Evolutionary conservation across 64 coral and sea anemone genomes (phyloP), one percentile per base, ranked within the genome.

Genomic region (Anthopleura sola): DNA sequence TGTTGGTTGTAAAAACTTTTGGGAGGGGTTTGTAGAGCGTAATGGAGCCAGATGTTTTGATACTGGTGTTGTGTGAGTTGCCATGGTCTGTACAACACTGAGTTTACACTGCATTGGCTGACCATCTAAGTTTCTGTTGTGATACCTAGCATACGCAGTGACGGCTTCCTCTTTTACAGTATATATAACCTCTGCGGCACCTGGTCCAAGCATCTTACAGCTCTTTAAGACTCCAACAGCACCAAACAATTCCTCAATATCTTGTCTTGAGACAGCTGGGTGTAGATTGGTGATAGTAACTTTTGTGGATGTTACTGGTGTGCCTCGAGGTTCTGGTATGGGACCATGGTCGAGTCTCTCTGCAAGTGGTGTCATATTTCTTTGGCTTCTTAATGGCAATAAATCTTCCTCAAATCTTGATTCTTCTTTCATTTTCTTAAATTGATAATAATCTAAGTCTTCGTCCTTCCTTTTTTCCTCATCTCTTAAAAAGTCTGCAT

Each of bases 41-140:
- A 96, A 60, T 48, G 94, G 94, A 39, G 78, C 55, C 54, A 95
- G 86, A 1, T 78, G 85, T 49, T 82, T 88, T 78, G 90, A 84
- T 29, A 84, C 38, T 55, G 90, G 90, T 33, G 90, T 83, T 37
- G 87, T 81, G 48, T 87, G 82, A 37, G 86, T 78, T 78, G 90
- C 82, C 38, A 86, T 77, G 24, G 90, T 86, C 36, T 90, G 94
- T 80, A 79, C 56, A 1, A 80, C 84, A 64, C 85, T 90, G 17
- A 96, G 68, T 84, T 96, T 96, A 83, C 94, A 96, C 54, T 90
- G 84, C 94, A 96, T 96, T 4, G 94, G 94, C 58, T 96, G 94
- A 2, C 94, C 94, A 87, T 96, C 94, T 56, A 96, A 90, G 78
- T 96, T 96, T 21, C 94, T 86, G 48, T 96, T 96, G 15, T 96